A percentile compares a stretch with the other conserved stretches of the same genome.
Evolutionary conservation across 2,888 invertebrate species (phyloP).

Genomic region (Epinotia demarniana): DNA sequence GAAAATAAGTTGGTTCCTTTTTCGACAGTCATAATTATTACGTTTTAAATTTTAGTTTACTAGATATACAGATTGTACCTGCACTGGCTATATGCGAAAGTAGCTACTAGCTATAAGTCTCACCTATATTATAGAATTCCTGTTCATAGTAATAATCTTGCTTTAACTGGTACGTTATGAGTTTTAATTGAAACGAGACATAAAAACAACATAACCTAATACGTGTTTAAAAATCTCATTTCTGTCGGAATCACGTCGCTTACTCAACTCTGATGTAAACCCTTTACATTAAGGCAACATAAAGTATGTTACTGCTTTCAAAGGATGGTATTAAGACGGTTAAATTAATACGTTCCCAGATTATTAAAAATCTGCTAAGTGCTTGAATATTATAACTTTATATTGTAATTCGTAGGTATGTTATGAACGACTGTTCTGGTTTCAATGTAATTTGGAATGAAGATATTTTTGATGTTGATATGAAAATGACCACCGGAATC

Average conservation of each 20-base stretch:
- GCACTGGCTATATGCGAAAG: no score
- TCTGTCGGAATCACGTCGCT: conserved; percentile 51
- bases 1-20: no score
- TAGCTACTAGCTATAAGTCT: no score
- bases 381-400: not conserved
- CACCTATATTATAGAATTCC: no score
- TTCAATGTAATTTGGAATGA: not conserved
- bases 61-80: no score
- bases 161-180: no score
- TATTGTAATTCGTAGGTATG: not conserved
- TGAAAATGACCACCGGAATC: no score
- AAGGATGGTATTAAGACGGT: not conserved
- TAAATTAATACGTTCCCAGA: not conserved
- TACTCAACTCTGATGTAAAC: conserved; percentile 36
- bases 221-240: conserved; percentile 57
- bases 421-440: not conserved
- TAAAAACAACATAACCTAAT: conserved; percentile 1
- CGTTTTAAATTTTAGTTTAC: no score
- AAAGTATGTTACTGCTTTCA: conserved; percentile 8
- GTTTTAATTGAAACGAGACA: not conserved
- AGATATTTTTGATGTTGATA: no score
- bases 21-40: no score
- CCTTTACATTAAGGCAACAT: conserved; percentile 11
- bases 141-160: no score
- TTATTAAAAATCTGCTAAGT: not conserved